phyloP scores from a whole-genome alignment of 2,888 invertebrate species.

The Pandemis heparana region DNA sequence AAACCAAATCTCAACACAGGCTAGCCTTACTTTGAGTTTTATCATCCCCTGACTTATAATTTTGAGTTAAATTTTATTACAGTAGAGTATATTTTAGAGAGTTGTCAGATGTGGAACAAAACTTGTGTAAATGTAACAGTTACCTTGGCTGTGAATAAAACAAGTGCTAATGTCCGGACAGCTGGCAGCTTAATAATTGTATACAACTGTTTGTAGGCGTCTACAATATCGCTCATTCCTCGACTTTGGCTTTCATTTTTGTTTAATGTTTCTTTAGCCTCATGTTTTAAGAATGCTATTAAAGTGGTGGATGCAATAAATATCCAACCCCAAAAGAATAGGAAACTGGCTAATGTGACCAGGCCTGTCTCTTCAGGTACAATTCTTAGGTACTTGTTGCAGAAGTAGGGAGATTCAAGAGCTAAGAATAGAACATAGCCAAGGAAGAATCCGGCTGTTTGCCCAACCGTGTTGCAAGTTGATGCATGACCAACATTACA shows the following conservation, averaged over 20 bases:
- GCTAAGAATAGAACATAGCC: conserved; percentile 99
- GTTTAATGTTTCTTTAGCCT: conserved; percentile 82
- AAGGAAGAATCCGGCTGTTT: conserved; percentile 98
- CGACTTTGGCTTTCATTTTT: conserved; percentile 64
- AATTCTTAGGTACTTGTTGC: conserved; percentile 95
- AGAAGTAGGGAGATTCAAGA: conserved; percentile 97
- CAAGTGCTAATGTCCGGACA: conserved; percentile 91
- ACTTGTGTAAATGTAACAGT: conserved; percentile 45
- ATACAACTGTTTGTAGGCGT: conserved; percentile 93
- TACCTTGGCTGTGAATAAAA: conserved; percentile 96
- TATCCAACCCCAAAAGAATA: conserved; percentile 97
- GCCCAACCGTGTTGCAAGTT: conserved; percentile 99
- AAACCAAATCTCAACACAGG: too few species aligned
- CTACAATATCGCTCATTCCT: conserved; percentile 74
- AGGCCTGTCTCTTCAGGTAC: conserved; percentile 90
- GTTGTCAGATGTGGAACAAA: background rate
- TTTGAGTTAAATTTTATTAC: too few species aligned
- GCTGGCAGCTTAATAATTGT: conserved; percentile 94
- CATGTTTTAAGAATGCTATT: conserved; percentile 95
- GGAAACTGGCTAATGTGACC: conserved; percentile 91
- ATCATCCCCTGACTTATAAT: too few species aligned
- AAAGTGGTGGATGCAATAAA: conserved; percentile 96
- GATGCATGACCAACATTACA: conserved; percentile 99
- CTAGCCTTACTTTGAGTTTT: too few species aligned
- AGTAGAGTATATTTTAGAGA: background rate